Conservation (phyloP, 2,888 invertebrate species). For the Ochropleura leucogaster region DNA sequence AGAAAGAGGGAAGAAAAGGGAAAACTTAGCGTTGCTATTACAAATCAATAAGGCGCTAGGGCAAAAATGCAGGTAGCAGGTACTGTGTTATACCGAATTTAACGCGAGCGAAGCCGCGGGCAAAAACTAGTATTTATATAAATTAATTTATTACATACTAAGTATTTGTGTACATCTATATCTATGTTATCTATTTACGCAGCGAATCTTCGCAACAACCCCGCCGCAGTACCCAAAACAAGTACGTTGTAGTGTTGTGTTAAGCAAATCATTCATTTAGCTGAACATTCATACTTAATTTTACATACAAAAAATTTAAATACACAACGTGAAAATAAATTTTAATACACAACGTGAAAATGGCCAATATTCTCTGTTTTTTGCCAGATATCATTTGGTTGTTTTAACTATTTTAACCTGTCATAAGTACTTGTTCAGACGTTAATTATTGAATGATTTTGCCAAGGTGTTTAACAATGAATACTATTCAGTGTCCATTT, state of each 20-base stretch:
- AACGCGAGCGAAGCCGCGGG: no score
- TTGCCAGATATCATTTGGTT: background rate
- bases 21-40: no score
- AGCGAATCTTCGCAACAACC: constrained; percentile 85
- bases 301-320: no score
- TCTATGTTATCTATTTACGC: constrained; percentile 60
- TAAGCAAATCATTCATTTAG: constrained; percentile 62
- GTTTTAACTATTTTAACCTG: background rate
- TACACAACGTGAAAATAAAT: background rate
- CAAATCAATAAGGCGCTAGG: no score
- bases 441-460: constrained; percentile 1
- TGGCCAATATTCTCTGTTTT: background rate
- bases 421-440: background rate
- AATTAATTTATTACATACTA: background rate
- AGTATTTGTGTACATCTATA: constrained; percentile 39
- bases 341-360: background rate
- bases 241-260: constrained; percentile 84
- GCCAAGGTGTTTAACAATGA: constrained; percentile 2
- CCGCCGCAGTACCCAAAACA: constrained; percentile 76
- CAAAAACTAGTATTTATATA: no score
- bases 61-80: no score
- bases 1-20: no score
- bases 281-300: background rate
- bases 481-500: background rate
- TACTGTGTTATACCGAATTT: no score